Evolutionary conservation across 2,888 invertebrate species (phyloP), one percentile per base, ranked within the genome.

Genomic region (Luperina nickerlii): DNA sequence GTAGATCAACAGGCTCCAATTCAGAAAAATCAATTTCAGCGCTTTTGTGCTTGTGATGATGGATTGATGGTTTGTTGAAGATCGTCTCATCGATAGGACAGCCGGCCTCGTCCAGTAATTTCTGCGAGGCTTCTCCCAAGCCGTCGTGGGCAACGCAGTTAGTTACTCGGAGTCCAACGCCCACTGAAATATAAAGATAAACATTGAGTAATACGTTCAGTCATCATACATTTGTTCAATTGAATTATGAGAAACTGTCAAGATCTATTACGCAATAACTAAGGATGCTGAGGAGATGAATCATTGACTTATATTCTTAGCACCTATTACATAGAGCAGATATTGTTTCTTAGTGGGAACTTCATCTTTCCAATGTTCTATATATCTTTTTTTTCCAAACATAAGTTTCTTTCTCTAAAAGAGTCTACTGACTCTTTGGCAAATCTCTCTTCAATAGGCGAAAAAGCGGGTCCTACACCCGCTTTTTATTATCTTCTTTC

Each of bases 61-160:
- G 96, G 76, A 97, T 91, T 68, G 95, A 94, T 18, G 97, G 97
- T 68, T 96, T 96, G 85, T 97, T 97, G 92, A 98, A 97, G 75
- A 98, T 97, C 7, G 97, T 93, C 87, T 98, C 98, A 93, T 98
- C 98, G 71, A 98, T 96, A 7, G 98, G 98, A 92, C 98, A 98
- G 85, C 98, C 98, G 60, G 97, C 96, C 81, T 98, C 98, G 92
- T 98, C 98, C 15, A 98, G 95, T 38, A 98, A 96, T 84, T 98
- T 98, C 92, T 98, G 98, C 3, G 98, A 98, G 5, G 98, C 97
- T 89, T 98, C 98, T 0, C 98, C 98, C 5, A 98, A 95, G 15
- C 98, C 98, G 91, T 98, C 98, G 90, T 98, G 98, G 0, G 98
- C 98, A 7, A 98, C 95, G 93, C 98, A 98, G 91, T 98, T 98